phyloP scores from a whole-genome alignment of 2,888 invertebrate species.

The Rhogogaster chlorosoma region DNA sequence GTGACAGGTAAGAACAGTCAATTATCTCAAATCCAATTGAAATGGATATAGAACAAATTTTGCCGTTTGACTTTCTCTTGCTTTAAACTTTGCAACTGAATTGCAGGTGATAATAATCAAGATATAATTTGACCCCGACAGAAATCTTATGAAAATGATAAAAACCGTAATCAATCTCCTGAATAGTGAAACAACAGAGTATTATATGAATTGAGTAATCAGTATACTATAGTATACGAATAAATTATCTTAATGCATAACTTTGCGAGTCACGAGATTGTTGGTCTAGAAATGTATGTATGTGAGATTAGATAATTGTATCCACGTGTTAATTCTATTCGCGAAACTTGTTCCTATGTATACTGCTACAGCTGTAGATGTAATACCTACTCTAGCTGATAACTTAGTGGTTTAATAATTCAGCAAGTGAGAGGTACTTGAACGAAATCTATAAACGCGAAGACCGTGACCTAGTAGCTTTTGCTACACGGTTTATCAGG shows the following conservation, averaged over 20 bases:
- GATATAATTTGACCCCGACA: neutral
- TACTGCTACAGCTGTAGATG: neutral
- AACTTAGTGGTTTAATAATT: neutral
- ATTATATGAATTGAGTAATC: neutral
- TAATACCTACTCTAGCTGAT: neutral
- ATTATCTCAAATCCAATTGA: neutral
- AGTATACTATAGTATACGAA: neutral
- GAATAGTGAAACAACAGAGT: neutral
- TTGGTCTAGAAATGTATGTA: neutral
- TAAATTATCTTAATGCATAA: neutral
- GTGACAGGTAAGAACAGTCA: neutral
- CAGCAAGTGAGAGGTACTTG: slow-evolving; percentile 40
- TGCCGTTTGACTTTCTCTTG: neutral
- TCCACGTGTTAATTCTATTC: neutral
- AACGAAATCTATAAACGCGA: slow-evolving; percentile 17
- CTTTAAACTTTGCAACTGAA: neutral
- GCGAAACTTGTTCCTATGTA: neutral
- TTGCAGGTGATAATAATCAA: neutral
- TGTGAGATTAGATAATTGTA: neutral
- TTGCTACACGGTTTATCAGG: neutral
- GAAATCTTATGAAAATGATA: neutral
- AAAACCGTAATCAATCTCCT: neutral
- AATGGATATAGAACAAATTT: neutral
- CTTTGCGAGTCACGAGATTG: neutral
- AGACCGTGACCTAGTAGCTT: slow-evolving; percentile 43